A percentile compares a stretch with the other conserved stretches of the same genome.
phyloP scores from a whole-genome alignment of 2,113 vertebrate species.

The Gallinago undulata region DNA sequence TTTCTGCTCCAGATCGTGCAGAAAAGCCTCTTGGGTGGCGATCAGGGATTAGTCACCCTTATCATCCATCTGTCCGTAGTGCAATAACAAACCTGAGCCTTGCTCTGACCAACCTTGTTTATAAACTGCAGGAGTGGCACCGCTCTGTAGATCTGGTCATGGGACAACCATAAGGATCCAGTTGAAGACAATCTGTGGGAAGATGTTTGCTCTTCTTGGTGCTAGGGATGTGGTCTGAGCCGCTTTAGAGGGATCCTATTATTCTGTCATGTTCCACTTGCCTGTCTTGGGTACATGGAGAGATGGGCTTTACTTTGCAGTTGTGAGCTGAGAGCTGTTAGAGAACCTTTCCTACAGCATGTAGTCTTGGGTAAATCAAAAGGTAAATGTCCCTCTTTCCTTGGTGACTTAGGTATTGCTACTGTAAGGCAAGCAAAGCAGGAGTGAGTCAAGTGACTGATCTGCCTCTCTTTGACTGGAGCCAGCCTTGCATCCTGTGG shows the following conservation, averaged over 20 bases:
- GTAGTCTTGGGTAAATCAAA: neutral
- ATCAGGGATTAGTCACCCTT: conserved; percentile 10
- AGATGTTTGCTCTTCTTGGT: neutral
- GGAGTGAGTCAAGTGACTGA: neutral
- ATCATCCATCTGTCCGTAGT: conserved; percentile 2
- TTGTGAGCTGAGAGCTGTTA: neutral
- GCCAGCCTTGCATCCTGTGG: neutral
- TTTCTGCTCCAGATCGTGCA: conserved; percentile 20
- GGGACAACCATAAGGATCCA: neutral
- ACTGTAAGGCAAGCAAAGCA: neutral
- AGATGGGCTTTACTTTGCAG: neutral
- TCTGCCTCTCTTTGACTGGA: neutral
- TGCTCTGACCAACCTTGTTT: neutral
- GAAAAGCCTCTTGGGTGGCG: neutral
- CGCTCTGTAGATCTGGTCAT: neutral
- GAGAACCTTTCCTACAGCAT: neutral
- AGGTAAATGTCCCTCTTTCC: neutral
- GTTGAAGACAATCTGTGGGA: neutral
- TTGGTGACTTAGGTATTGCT: neutral
- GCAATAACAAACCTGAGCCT: neutral
- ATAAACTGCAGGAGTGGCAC: neutral
- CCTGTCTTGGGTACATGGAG: neutral
- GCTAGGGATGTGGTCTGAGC: neutral
- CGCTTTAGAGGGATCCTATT: neutral
- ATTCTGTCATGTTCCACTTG: neutral